Base-by-base conservation (phyloP, 37 sponge, comb jelly and placozoan species). In the Amphimedon queenslandica region DNA sequence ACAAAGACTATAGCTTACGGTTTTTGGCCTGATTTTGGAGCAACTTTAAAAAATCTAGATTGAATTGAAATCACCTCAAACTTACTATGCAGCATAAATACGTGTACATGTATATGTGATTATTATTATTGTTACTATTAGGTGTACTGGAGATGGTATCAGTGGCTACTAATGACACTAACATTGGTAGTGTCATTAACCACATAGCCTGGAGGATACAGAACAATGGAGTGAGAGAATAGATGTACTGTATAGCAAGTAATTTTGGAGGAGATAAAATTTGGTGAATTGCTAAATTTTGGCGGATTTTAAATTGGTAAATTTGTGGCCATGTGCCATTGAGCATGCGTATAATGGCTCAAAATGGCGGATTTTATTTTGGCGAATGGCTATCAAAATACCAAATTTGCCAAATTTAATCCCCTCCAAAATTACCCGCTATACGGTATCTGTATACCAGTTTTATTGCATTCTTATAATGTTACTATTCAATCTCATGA, bases 71-170 rank as follows among this genome's bases (percentile, higher is more conserved):
- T 8, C 13, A 8, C 53, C 13, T 18, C 8, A 13, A 47, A 47
- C 13, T 13, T 47, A 47, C 13, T 47, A 13, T 18, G 53, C 53
- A 18, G 53, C 13, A 47, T 13, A 47, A 8, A 47, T 47, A 13
- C 13, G 8, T 8, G 8, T 18, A 18, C 13, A 18, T 18, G 13
- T 47, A 13, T 47, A 13, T 47, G 53, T 47, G 13, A 18, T 8
- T 47, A 47, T 47, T 18, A 47, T 18, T 13, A 47, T 13, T 47
- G 53, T 47, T 47, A 47, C 13, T 18, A 47, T 47, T 40, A 75
- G 83, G 83, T 53, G 41, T 86, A 2, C 55, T 80, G 65, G 63
- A 65, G 23, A 57, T 86, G 80, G 73, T 80, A 18, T 37, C 76
- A 3, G 66, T 75, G 24, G 87, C 87, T 4, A 86, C 87, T 27